Conservation (phyloP, 2,113 vertebrate species). For the Ursus arctos region DNA sequence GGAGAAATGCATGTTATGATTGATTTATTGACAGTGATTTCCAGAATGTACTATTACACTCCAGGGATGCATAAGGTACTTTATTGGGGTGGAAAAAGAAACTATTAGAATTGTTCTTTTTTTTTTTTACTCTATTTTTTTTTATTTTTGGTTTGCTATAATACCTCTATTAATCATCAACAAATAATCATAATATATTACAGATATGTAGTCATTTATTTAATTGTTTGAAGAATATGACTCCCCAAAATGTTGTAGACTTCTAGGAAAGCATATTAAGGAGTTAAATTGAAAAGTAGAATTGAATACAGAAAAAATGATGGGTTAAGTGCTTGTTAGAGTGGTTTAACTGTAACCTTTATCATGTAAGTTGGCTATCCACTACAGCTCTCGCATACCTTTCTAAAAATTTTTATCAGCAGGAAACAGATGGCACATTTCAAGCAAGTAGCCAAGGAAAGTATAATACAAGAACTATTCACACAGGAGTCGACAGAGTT, state of each 20-base stretch:
- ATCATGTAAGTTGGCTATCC: background rate
- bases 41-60: background rate
- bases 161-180: background rate
- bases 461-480: background rate
- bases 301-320: background rate
- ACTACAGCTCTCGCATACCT: background rate
- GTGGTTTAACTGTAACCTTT: background rate
- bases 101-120: background rate
- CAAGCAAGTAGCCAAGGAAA: background rate
- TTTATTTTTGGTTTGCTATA: background rate
- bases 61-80: background rate
- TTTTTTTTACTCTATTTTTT: background rate
- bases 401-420: background rate
- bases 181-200: background rate
- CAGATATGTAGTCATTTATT: background rate
- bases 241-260: background rate
- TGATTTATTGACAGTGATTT: background rate
- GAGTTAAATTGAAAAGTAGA: background rate
- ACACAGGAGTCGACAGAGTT: background rate
- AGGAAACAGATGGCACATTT: background rate
- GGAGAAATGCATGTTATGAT: background rate
- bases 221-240: background rate
- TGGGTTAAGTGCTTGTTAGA: background rate
- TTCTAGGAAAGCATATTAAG: background rate
- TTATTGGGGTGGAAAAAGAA: background rate